phyloP scores from a whole-genome alignment of 1,140 invertebrate species.

The Babylonia areolata region DNA sequence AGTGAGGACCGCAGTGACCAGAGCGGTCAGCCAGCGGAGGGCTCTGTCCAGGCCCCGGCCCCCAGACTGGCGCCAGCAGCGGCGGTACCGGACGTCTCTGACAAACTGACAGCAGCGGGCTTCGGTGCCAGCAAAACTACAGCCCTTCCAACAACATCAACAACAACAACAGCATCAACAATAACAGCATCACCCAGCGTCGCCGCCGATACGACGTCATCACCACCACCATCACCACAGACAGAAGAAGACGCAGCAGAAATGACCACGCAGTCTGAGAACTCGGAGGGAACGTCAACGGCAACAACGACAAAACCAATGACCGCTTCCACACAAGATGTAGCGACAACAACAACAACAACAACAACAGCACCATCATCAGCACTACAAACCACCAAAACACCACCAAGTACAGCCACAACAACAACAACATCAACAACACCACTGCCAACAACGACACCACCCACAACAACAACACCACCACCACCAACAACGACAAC shows the following conservation, averaged over 20 bases:
- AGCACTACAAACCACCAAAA: not conserved
- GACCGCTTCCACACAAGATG: not conserved
- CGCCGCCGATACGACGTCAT: not conserved
- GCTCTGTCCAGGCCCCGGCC: not conserved
- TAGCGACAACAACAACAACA: not conserved
- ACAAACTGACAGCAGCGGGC: too few species aligned
- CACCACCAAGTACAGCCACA: not conserved
- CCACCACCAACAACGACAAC: not conserved
- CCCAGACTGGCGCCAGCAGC: not conserved
- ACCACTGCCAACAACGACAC: not conserved
- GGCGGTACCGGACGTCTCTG: too few species aligned
- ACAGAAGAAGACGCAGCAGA: too few species aligned
- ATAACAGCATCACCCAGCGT: not conserved
- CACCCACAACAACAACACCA: not conserved
- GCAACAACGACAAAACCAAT: not conserved
- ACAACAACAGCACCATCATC: not conserved
- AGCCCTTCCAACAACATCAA: not conserved
- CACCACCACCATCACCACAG: not conserved
- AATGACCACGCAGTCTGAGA: too few species aligned
- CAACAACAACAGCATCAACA: not conserved
- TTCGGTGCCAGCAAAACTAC: not conserved
- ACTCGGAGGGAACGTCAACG: not conserved
- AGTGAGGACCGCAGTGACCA: too few species aligned
- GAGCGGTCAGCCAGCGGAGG: too few species aligned
- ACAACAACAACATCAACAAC: not conserved